Evolutionary conservation across 1,140 invertebrate species (phyloP).

Genomic region (Leptinotarsa defecta): DNA sequence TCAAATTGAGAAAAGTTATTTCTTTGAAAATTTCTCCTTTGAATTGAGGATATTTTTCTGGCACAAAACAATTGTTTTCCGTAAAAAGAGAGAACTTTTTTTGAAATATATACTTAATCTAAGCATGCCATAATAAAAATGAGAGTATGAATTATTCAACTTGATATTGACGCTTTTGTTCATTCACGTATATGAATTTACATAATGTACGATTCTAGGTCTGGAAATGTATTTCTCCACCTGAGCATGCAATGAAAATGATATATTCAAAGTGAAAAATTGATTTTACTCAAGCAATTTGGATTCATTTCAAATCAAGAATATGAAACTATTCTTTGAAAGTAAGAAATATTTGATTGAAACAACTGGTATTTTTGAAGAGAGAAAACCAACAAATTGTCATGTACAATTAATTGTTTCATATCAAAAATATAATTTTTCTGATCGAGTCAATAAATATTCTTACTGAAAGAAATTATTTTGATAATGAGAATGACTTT

Average conservation of each 20-base stretch:
- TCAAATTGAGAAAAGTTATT: too few relatives aligned
- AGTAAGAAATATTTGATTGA: neutral
- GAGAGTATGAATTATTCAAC: too few relatives aligned
- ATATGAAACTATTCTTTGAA: neutral
- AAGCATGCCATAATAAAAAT: too few relatives aligned
- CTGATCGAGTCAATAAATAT: slow-evolving; percentile 6
- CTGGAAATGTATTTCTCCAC: neutral
- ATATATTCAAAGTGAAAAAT: neutral
- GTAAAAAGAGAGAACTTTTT: too few relatives aligned
- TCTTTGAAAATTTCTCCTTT: too few relatives aligned
- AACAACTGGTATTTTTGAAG: neutral
- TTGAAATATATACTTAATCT: too few relatives aligned
- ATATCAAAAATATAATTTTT: slow-evolving; percentile 1
- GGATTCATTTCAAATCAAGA: slow-evolving; percentile 4
- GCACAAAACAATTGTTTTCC: too few relatives aligned
- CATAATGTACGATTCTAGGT: neutral
- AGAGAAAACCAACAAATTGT: neutral
- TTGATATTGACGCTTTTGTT: too few relatives aligned
- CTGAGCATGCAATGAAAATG: slow-evolving; percentile 9
- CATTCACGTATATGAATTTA: too few relatives aligned
- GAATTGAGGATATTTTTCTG: too few relatives aligned
- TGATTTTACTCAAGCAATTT: neutral
- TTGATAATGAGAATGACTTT: too few relatives aligned
- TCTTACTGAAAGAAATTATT: neutral
- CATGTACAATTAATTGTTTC: neutral